Base-by-base conservation (phyloP, 2,113 vertebrate genomes). In the Rhynchomys soricoides region DNA sequence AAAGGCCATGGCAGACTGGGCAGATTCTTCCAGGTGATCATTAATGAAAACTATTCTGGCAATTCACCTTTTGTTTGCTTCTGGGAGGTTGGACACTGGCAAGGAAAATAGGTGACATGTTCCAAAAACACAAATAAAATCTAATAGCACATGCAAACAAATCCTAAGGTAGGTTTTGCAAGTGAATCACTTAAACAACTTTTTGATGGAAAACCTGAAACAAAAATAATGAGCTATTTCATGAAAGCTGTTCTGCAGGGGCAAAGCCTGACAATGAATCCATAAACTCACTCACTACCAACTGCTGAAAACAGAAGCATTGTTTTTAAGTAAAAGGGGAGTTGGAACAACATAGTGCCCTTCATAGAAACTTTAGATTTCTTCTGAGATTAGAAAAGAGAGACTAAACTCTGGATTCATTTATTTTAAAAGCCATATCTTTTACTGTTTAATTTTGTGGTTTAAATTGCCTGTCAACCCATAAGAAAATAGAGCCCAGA, bases 361-460 rank as follows among this genome's bases (percentile, higher is more conserved):
- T 96, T 93, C 86, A 62, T 43, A 94, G 52, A 57, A 90, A 95
- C 88, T 93, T 94, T 97, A 95, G 93, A 89, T 95, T 98, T 98
- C 96, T 97, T 92, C 95, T 68, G 71, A 98, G 93, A 94, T 70
- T 96, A 95, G 88, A 92, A 91, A 6, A 68, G 66, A 73, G 95
- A 87, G 95, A 75, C 96, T 96, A 64, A 29, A 85, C 86, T 98
- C 96, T 94, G 96, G 95, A 97, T 92, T 96, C 87, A 97, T 98
- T 97, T 98, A 95, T 96, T 98, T 98, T 95, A 97, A 98, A 98
- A 98, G 29, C 70, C 77, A 95, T 96, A 95, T 96, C 90, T 71
- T 97, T 97, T 97, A 93, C 77, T 97, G 91, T 98, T 98, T 98
- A 98, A 98, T 98, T 98, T 97, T 94, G 96, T 97, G 97, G 97